phyloP scores from a whole-genome alignment of 2,113 vertebrate species.

The Dasyurus viverrinus region DNA sequence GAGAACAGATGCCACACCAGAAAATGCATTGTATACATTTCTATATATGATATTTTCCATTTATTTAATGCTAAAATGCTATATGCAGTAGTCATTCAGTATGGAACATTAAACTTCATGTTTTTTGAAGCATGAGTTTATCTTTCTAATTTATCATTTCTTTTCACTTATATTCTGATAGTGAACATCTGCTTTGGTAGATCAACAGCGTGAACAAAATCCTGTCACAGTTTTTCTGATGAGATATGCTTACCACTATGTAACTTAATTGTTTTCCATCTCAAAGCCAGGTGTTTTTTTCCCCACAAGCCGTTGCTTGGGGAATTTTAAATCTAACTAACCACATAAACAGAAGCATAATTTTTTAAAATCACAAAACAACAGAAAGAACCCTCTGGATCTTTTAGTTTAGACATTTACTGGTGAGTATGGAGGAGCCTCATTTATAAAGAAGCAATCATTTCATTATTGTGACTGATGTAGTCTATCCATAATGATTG shows the following conservation, averaged over 20 bases:
- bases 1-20: neutral
- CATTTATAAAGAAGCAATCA: neutral
- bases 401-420: neutral
- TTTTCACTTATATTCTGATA: neutral
- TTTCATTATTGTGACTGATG: neutral
- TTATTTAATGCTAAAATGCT: neutral
- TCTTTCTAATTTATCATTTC: neutral
- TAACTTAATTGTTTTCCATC: neutral
- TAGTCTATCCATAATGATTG: neutral
- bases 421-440: neutral
- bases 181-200: constrained; percentile 27
- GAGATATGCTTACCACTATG: fast-evolving
- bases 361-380: neutral
- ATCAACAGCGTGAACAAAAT: fast-evolving
- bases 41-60: neutral
- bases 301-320: neutral
- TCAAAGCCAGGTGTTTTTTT: neutral
- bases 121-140: neutral
- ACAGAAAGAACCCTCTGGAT: neutral
- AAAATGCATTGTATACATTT: neutral
- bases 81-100: neutral
- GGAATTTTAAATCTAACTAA: neutral
- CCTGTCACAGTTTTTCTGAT: neutral
- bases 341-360: neutral
- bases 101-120: neutral